A percentile compares a stretch with the other conserved stretches of the same genome.
Evolutionary conservation across 2,888 invertebrate species (phyloP).

Genomic region (Gari tellinella): DNA sequence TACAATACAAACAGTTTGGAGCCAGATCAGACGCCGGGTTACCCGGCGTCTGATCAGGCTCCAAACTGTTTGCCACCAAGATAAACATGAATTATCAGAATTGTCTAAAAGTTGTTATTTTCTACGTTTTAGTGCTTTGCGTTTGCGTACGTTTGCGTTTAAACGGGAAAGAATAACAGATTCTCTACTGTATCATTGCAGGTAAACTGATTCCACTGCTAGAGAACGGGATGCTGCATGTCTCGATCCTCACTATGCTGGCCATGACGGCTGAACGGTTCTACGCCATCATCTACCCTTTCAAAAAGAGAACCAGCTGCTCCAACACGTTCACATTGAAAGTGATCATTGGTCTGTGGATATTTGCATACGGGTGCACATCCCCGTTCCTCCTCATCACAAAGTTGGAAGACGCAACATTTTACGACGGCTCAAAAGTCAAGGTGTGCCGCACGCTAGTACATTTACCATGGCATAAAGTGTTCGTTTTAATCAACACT

Average conservation of each 20-base stretch:
- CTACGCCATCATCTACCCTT: constrained; percentile 95
- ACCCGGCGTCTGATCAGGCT: too few relatives aligned
- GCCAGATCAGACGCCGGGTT: too few relatives aligned
- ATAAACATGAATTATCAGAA: too few relatives aligned
- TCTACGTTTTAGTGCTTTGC: too few relatives aligned
- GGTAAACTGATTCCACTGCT: constrained; percentile 97
- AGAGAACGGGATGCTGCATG: constrained; percentile 95
- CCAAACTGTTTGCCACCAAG: too few relatives aligned
- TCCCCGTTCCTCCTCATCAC: constrained; percentile 93
- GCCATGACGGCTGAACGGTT: constrained; percentile 96
- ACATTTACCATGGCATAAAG: constrained; percentile 91
- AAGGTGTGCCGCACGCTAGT: constrained; percentile 93
- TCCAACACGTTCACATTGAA: constrained; percentile 82
- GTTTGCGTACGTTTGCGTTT: too few relatives aligned
- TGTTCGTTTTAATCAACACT: constrained; percentile 92
- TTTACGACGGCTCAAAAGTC: constrained; percentile 89
- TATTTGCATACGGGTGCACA: constrained; percentile 77
- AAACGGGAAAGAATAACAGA: too few relatives aligned
- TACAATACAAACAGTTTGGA: too few relatives aligned
- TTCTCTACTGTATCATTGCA: constrained; percentile 86
- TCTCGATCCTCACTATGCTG: constrained; percentile 95
- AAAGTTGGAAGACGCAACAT: constrained; percentile 89
- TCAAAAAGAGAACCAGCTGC: constrained; percentile 87
- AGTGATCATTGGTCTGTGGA: constrained; percentile 81
- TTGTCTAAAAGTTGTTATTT: too few relatives aligned